A percentile compares a stretch with the other conserved stretches of the same genome.
phyloP scores from a whole-genome alignment of 1,140 invertebrate genomes.

The Scaptomyza graminum region DNA sequence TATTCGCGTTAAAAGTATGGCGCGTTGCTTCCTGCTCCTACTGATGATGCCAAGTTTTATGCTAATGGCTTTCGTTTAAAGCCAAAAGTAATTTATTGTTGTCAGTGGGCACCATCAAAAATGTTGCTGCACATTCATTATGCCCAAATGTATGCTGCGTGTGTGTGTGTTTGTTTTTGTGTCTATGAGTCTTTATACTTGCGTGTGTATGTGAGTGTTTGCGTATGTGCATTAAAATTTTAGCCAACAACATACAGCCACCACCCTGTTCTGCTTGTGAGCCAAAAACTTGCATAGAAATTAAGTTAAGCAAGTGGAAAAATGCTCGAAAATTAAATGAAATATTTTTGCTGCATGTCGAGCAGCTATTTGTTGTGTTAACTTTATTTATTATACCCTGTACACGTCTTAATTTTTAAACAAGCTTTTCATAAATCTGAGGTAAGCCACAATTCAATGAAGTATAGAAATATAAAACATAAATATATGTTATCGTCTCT shows the following conservation, averaged over 20 bases:
- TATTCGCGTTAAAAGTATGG: slow-evolving; percentile 67
- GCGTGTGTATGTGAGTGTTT: slow-evolving; percentile 5
- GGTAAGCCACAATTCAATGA: no score
- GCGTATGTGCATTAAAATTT: slow-evolving; percentile 69
- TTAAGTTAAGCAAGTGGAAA: slow-evolving; percentile 67
- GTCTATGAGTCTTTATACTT: slow-evolving; percentile 7
- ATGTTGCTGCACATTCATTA: slow-evolving; percentile 82
- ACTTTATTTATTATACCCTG: slow-evolving; percentile 23
- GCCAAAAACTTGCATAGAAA: slow-evolving; percentile 75
- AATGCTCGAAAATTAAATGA: slow-evolving; percentile 52
- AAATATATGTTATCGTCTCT: background rate
- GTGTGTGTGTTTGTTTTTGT: slow-evolving; percentile 5
- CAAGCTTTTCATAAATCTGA: background rate
- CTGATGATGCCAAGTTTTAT: slow-evolving; percentile 78
- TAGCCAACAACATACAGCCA: slow-evolving; percentile 61
- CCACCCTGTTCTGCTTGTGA: slow-evolving; percentile 20
- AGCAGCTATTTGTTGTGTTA: slow-evolving; percentile 25
- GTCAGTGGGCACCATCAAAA: slow-evolving; percentile 80
- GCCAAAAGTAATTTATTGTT: slow-evolving; percentile 83
- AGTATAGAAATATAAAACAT: no score
- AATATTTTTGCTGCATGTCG: slow-evolving; percentile 46
- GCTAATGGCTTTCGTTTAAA: slow-evolving; percentile 82
- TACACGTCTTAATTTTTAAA: background rate
- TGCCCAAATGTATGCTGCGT: slow-evolving; percentile 55
- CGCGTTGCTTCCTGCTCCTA: slow-evolving; percentile 29